Base-by-base conservation (phyloP, 2,888 invertebrate species). In the Uropetala carovei region DNA sequence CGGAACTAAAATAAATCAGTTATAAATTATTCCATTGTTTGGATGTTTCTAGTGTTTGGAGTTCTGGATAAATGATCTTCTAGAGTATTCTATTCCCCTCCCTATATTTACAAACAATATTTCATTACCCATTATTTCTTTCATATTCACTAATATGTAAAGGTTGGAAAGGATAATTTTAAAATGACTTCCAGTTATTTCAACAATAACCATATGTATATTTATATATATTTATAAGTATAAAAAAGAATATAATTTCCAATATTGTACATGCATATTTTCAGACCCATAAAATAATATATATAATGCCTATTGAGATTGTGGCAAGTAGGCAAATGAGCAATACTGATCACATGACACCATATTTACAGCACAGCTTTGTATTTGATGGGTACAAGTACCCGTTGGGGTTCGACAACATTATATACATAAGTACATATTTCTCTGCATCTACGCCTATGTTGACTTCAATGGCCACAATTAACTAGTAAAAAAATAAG, bases 161-260 rank as follows among this genome's bases (percentile, higher is more conserved):
- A 22, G 27, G 75, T 27, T 10, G 11, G 27, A 75, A 64, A 89
- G 89, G 68, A 18, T 64, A 64, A 59, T n/a, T 30, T 18, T 64
- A 43, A 18, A 89, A 89, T 43, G 9, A 86, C 59, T 56, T 10
- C 14, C 8, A 57, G 57, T 89, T 89, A 60, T 64, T 64, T 64
- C 60, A 64, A 64, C 30, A 64, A 64, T 89, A 86, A 86, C 86
- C 86, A 89, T 89, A 85, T 85, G 85, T 85, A 84, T 84, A 84
- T 84, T 18, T 68, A 89, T 89, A 89, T 89, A 83, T 83, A 86
- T 89, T 89, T 89, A 68, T 89, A 89, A 89, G 89, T 89, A 89
- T 89, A 89, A 89, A 89, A 89, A 89, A 89, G 89, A 89, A 89
- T 89, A 89, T 89, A 89, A 89, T 89, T 89, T 89, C 89, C 89